Evolutionary conservation across 1,140 invertebrate genomes (phyloP).

Genomic region (Drosophila bipectinata): DNA sequence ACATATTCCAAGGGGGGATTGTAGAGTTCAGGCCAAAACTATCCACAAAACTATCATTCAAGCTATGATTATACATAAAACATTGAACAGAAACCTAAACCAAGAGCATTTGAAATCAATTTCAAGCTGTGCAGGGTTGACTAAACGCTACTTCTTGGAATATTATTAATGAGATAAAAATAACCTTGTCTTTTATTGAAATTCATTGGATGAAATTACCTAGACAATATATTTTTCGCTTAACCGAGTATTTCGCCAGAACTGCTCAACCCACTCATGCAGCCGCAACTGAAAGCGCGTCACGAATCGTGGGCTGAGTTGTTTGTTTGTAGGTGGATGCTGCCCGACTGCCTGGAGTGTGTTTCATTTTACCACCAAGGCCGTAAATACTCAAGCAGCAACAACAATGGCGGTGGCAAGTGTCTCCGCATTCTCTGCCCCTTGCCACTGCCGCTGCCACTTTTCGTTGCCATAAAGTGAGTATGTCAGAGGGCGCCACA

Average conservation of each 20-base stretch:
- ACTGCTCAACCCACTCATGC: conserved; percentile 7
- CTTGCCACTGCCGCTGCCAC: not conserved
- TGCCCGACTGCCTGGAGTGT: conserved; percentile 29
- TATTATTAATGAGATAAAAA: too few species aligned
- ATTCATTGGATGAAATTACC: not conserved
- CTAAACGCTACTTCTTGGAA: too few species aligned
- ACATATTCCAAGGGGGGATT: conserved; percentile 35
- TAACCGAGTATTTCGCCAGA: not conserved
- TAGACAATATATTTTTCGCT: not conserved
- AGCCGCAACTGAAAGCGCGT: conserved; percentile 11
- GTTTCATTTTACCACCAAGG: conserved; percentile 64
- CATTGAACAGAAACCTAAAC: not conserved
- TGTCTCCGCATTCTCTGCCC: conserved; percentile 3
- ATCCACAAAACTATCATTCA: not conserved
- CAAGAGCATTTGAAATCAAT: too few species aligned
- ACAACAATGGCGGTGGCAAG: conserved; percentile 7
- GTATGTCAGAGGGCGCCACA: conserved; percentile 56
- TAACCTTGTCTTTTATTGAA: not conserved
- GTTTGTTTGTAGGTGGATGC: conserved; percentile 50
- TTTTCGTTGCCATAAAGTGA: not conserved
- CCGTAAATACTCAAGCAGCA: conserved; percentile 63
- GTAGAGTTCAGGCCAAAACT: conserved; percentile 1
- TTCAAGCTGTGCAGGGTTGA: too few species aligned
- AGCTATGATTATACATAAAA: not conserved
- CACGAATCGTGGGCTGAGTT: conserved; percentile 18